Base-by-base conservation (phyloP, 2,113 vertebrate species). In the Hypocryptadius cinnamomeus region DNA sequence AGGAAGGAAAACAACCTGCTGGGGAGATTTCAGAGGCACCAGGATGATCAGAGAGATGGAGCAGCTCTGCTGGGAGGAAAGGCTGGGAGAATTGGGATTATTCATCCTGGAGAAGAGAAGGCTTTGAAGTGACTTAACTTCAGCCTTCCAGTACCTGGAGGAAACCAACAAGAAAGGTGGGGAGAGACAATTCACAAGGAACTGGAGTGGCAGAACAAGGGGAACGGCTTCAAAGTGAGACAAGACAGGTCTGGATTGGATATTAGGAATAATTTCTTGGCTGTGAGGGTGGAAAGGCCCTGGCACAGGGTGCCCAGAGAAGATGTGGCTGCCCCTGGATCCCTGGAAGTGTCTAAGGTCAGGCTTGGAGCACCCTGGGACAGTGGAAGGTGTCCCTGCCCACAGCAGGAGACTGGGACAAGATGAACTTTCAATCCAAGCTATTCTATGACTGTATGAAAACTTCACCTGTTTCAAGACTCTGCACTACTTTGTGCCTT, bases 261-360 rank as follows among this genome's bases (percentile, higher is more conserved):
- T 40, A 8, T 27, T 19, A 9, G 61, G 54, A 35, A 61, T 4
- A 40, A 27, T 4, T 30, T 54, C 17, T 15, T 35, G 3, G 0
- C 39, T 76, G 20, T 3, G 40, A 47, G n/a, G 20, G 24, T 45
- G n/a, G 10, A 0, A 0, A 51, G 7, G 8, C 31, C 5, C 59
- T 8, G 18, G 8, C 12, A 59, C 11, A 35, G 5, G 7, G 3
- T 40, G 3, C 9, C 16, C 47, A 68, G 30, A 60, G 45, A 3
- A 68, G 68, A 8, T 82, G n/a, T 15, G 40, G 30, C 78, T 82
- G 11, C 17, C 8, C 25, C 21, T 66, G 51, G 31, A 37, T 40
- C 11, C n/a, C 17, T 76, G 40, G 40, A 3, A 16, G 12, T 42
- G 25, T 5, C 25, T 56, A 42, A 33, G 47, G 21, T 4, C 31